These are phyloP conservation scores for Morbakka virulenta DNA, from an alignment of 30 jellyfish, hydroid and myxozoan genomes.

Conservation along the genomic window DNA sequence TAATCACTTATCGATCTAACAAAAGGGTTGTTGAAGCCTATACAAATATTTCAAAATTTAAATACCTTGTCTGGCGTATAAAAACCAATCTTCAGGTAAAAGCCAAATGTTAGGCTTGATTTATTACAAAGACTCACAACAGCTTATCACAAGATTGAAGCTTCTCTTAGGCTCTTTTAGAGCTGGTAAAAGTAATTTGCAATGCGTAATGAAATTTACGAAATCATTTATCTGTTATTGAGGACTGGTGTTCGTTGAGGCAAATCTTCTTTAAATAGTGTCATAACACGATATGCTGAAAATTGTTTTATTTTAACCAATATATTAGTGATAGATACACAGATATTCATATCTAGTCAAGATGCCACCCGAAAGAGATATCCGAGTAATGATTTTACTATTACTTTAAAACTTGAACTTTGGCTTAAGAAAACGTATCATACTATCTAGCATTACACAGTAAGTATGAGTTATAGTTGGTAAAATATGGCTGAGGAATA, in stretches of 20 bases:
- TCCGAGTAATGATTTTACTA: constrained; percentile 4
- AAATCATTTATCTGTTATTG: constrained; percentile 8
- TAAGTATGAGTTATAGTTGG: too few species aligned
- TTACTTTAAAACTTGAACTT: constrained; percentile 1
- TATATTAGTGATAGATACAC: neutral
- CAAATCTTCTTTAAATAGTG: neutral
- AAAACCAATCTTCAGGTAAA: constrained; percentile 10
- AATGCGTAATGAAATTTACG: constrained; percentile 6
- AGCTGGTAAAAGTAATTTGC: constrained; percentile 16
- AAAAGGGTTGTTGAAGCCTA: constrained; percentile 27
- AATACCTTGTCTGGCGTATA: constrained; percentile 12
- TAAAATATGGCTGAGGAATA: neutral
- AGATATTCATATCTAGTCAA: neutral
- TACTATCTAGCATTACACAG: too few species aligned
- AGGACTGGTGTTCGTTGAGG: too few species aligned
- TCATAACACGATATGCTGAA: neutral
- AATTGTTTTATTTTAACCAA: neutral
- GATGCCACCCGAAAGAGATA: neutral
- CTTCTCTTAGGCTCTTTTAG: neutral
- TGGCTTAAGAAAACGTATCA: too few species aligned
- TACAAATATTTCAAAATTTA: constrained; percentile 26
- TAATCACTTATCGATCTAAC: too few species aligned
- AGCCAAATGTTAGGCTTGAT: neutral
- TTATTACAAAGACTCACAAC: constrained; percentile 17
- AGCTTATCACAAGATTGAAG: neutral